Base-by-base conservation (phyloP, 2,113 vertebrate species). In the Antechinus stuartii region DNA sequence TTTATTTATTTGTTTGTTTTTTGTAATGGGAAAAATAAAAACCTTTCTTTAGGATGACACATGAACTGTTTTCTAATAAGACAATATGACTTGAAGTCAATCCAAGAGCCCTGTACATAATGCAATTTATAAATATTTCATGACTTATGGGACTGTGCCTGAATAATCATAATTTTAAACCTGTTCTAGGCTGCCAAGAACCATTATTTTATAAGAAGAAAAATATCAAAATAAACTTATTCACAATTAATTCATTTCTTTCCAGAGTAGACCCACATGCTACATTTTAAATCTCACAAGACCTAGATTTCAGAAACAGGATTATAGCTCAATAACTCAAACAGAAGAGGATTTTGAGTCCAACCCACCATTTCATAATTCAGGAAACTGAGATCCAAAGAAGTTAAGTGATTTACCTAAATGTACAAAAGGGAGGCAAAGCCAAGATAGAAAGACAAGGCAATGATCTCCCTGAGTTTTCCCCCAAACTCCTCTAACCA, bases 31-130 rank as follows among this genome's bases (percentile, higher is more conserved):
- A 54, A 89, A 93, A 76, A 89, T 92, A 61, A 68, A 42, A 25
- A 0, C 22, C 47, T 95, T 97, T 96, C 76, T 92, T 97, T 11
- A 94, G 56, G 92, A 92, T 93, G 89, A 91, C 30, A 91, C 94
- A 97, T 16, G 12, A 91, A 92, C 93, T 96, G 92, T 93, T 92
- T 94, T 94, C 92, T 89, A 90, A 84, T 93, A 95, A 97, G 97
- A 95, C 49, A 97, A 96, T 94, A 96, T 89, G 90, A 92, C 2
- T 52, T 90, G n/a, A 2, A 94, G 96, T 98, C 96, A 97, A 96
- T 98, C 93, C 95, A 97, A 93, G 93, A 93, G 95, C n/a, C n/a
- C 68, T 84, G n/a, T 42, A 84, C 55, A 94, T 94, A 98, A 97
- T 22, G 54, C 96, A 96, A 95, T 35, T 0, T 16, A 96, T 97